These are phyloP conservation scores for Oxyura jamaicensis DNA, from an alignment of 2,113 vertebrate species.

Conservation along the genomic window DNA sequence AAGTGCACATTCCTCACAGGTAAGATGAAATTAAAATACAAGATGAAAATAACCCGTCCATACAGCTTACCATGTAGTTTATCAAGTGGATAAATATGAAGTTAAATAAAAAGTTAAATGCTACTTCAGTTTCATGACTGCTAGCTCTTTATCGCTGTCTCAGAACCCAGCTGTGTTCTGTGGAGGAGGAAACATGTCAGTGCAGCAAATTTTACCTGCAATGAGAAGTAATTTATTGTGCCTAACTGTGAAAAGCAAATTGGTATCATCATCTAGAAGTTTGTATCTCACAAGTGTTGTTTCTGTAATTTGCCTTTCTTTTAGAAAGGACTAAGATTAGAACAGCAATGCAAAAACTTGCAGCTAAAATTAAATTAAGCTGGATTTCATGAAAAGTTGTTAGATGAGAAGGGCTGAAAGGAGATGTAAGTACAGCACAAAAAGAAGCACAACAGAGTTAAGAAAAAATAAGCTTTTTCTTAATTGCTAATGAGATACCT, in stretches of 20 bases:
- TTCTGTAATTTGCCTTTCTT: constrained; percentile 25
- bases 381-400: not conserved
- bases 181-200: not conserved
- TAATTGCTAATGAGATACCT: not conserved
- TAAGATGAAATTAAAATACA: constrained; percentile 16
- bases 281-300: not conserved
- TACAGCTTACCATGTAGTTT: not conserved
- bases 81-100: not conserved
- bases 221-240: constrained; percentile 17
- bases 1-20: not conserved
- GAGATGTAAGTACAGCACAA: not conserved
- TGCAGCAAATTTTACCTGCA: not conserved
- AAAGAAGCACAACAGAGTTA: not conserved
- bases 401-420: not conserved
- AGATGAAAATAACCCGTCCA: not conserved
- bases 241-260: constrained; percentile 49
- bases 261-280: constrained; percentile 11
- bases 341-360: not conserved
- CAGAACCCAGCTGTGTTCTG: not conserved
- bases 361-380: constrained; percentile 17
- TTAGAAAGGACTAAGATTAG: not conserved
- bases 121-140: not conserved
- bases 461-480: not conserved
- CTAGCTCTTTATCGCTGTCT: not conserved
- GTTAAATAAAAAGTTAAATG: not conserved